Evolutionary conservation across 1,140 invertebrate species (phyloP), one percentile per base, ranked within the genome.

Genomic region (Saxidomus purpurata): DNA sequence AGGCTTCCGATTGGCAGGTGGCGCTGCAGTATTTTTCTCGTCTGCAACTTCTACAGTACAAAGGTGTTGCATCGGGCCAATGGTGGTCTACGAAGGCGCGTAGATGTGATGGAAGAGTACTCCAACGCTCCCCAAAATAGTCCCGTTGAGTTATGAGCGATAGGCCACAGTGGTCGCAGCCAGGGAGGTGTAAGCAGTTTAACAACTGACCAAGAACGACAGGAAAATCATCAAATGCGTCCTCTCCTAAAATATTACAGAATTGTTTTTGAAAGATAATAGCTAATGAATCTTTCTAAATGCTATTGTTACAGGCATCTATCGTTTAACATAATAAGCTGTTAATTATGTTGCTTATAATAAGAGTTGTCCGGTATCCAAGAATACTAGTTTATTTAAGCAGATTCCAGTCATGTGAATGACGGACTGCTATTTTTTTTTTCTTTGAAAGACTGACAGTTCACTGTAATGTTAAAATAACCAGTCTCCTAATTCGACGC

Each of bases 1-100:
- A 94, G 0, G 93, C 93, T 55, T 87, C 90, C 17, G 90, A 55
- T 25, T 67, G 80, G 59, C 94, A 95, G 15, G 81, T 87, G 13
- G 91, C 87, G 49, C 92, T 94, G 63, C 94, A 95, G 85, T 94
- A 95, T 22, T 81, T 90, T 49, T 93, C 94, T 4, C 86, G 31
- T 13, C 91, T 79, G 74, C 94, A 95, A 13, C 86, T 79, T 6
- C 90, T 52, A 69, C 94, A 95, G 22, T 59, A 77, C 0, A 93
- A 90, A 1, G 82, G 74, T 25, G 67, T 81, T 4, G 92, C 84
- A 36, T 91, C 63, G 0, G 94, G 93, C 94, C 94, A 95, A 38
- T 93, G 87, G 15, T 92, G 83, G 4, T 92, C 85, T 0, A 93
- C 84, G n/a, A 94, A 81, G 6, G 86, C 67, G n/a, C 90, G 82